Base-by-base conservation (phyloP, 2,888 invertebrate species). In the Phalera bucephala region DNA sequence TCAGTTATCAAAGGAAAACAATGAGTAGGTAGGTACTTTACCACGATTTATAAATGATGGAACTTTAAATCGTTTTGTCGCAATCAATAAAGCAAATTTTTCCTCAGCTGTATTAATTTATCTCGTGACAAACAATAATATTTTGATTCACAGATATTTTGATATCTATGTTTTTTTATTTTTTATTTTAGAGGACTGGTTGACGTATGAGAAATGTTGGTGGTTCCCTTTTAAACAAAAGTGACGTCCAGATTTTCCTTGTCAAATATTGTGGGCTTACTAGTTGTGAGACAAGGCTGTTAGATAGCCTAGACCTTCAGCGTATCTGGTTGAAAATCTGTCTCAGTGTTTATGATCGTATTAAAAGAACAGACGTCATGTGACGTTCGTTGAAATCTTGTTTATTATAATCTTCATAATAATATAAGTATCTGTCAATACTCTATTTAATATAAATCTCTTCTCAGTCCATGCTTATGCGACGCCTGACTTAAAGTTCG, bases 271-370 rank as follows among this genome's bases (percentile, higher is more conserved):
- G 9, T 20, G 8, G 20, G 2, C 21, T 22, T 10, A 22, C 6
- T 6, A 22, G 22, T 10, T 22, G 22, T 10, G 22, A 10, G 6
- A 10, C 1, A 5, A 5, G 2, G 26, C 36, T 40, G n/a, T n/a
- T n/a, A 37, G 40, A 19, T 25, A 26, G 33, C 45, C 53, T 43
- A 47, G 55, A 42, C 54, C 46, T 48, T 27, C 23, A 6, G 10
- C 46, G 45, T 43, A 42, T 45, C 13, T 26, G 45, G 42, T 44
- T 17, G 25, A 35, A 31, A 33, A 20, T 40, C 34, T 40, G 37
- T 40, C 33, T 30, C 21, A 38, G 30, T 37, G 30, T 50, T 54
- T 43, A 54, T 36, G 42, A 46, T 45, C 40, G 31, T 27, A 27
- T 38, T 48, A 22, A 22, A 13, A 12, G 20, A 15, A 27, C 23